A percentile compares a stretch with the other conserved stretches of the same genome.
phyloP scores from a whole-genome alignment of 2,797 vertebrate genomes.

The Anisognathus igniventris region DNA sequence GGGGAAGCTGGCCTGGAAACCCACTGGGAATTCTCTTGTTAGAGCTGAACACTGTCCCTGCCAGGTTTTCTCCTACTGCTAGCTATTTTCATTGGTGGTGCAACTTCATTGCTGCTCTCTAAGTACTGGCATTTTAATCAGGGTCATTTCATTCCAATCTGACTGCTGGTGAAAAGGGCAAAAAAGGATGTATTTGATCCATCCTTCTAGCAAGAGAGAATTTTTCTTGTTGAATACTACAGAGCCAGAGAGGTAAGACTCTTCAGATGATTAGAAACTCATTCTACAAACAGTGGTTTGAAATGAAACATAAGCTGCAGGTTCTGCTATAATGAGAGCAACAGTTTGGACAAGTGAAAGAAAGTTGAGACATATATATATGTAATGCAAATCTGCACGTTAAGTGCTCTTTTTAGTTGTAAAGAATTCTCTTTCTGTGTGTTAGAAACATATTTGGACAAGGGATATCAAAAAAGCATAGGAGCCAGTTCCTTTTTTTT shows the following conservation, averaged over 20 bases:
- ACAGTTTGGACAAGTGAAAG: constrained; percentile 1
- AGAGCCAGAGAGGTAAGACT: not conserved
- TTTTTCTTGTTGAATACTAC: not conserved
- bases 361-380: not conserved
- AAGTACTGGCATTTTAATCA: not conserved
- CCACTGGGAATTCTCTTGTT: constrained; percentile 11
- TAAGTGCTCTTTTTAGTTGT: not conserved
- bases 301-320: constrained; percentile 13
- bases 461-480: not conserved
- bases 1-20: not conserved
- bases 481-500: not conserved
- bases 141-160: not conserved
- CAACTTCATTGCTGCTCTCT: not conserved
- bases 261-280: constrained; percentile 12
- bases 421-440: not conserved
- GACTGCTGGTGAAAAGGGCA: not conserved
- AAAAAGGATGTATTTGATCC: not conserved
- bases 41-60: not conserved
- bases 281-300: not conserved
- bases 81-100: not conserved
- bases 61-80: not conserved
- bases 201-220: not conserved
- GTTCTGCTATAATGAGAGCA: constrained; percentile 26
- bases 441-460: not conserved
- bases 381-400: not conserved